phyloP scores from a whole-genome alignment of 2,888 invertebrate species.

The Stenodema calcarata region DNA sequence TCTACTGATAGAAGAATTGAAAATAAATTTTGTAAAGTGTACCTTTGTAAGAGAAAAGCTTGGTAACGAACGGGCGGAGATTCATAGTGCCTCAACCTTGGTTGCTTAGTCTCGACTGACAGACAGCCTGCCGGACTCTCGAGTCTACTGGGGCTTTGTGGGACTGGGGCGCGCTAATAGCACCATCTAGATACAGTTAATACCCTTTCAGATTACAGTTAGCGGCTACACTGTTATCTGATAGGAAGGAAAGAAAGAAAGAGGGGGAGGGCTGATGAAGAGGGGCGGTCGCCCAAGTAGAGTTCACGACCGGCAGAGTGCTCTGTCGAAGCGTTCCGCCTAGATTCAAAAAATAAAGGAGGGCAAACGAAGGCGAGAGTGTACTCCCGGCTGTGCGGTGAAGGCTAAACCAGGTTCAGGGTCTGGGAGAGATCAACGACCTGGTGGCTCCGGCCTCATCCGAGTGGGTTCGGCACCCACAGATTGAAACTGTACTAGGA shows the following conservation, averaged over 20 bases:
- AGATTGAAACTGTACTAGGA: not conserved
- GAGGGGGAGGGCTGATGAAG: not conserved
- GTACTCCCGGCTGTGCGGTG: conserved; percentile 5
- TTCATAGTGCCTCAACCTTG: conserved; percentile 8
- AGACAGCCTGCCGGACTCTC: conserved; percentile 3
- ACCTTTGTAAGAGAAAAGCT: conserved; percentile 40
- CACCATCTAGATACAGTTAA: conserved; percentile 37
- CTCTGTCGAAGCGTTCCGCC: not conserved
- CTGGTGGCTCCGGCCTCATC: not conserved
- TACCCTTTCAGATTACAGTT: conserved; percentile 36
- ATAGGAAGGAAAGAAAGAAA: not conserved
- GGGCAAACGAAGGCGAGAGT: conserved; percentile 43
- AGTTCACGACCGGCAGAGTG: conserved; percentile 9
- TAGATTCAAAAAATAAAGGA: conserved; percentile 36
- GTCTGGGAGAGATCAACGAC: conserved; percentile 29
- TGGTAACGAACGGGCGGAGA: conserved; percentile 25
- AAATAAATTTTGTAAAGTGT: not conserved
- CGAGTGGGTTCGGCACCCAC: not conserved
- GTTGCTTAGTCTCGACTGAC: not conserved
- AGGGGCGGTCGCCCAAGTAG: not conserved
- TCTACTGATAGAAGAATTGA: too few species aligned
- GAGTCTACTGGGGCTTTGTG: conserved; percentile 29
- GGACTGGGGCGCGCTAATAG: conserved; percentile 35
- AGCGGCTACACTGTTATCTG: conserved; percentile 30
- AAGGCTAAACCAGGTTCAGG: conserved; percentile 39